Base-by-base conservation (phyloP, 1,140 invertebrate species). In the Penaeus chinensis region DNA sequence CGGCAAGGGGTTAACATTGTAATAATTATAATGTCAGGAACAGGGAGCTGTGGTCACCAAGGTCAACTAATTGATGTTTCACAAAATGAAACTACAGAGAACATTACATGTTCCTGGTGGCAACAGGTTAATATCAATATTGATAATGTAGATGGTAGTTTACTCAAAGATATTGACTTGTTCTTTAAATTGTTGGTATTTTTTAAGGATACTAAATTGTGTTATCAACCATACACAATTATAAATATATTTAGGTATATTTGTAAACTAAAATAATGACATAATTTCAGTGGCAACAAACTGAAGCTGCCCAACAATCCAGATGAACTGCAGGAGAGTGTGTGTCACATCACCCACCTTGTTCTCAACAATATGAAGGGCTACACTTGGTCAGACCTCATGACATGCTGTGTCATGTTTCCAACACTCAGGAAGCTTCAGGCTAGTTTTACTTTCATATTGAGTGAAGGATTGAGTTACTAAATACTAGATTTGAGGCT, bases 361-460 rank as follows among this genome's bases (percentile, higher is more conserved):
- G 95, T 95, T 85, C 92, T 97, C 79, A 89, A 89, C 78, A 94
- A 95, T 37, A 94, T 94, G 90, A 95, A 96, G 92, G 93, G 94
- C 77, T 95, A 95, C 69, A 93, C 94, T 71, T 98, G 97, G 96
- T 90, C 93, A 37, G 94, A 97, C 91, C 92, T 98, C 20, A 91
- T 95, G 47, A 93, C 93, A 63, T 94, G 96, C 81, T 94, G 95
- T 20, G 90, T 92, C 65, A 94, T 97, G 91, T 98, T 96, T 93
- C 95, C 95, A 11, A 93, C 94, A 54, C 92, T 98, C 61, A 92
- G 94, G 90, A 94, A 95, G 91, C 91, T 98, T 4, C 93, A 92
- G 89, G 92, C 93, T 88, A 88, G 65, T 90, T 47, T 69, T 83
- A 19, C 18, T 85, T 61, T n/a, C 37, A 80, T 61, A 16, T 11